Percentiles rank a stretch among this genome's conserved stretches.
Conservation (phyloP, 1,140 invertebrate genomes). For the Drosophila paulistorum region DNA sequence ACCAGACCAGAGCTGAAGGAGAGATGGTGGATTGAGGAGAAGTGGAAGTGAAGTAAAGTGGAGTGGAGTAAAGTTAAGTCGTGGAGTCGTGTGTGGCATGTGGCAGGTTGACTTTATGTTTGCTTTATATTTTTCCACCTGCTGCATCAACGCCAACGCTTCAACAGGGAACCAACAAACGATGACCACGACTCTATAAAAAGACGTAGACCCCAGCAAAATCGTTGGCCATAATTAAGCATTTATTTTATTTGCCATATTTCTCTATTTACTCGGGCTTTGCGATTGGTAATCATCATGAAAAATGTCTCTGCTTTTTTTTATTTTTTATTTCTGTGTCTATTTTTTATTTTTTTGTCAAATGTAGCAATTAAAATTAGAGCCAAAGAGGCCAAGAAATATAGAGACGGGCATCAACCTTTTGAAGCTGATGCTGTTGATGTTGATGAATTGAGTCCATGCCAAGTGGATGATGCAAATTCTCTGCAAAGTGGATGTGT, state of each 20-base stretch:
- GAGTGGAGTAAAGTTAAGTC: background rate
- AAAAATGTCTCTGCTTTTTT: conserved; percentile 43
- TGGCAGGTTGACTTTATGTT: conserved; percentile 73
- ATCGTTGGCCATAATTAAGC: conserved; percentile 74
- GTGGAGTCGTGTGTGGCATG: conserved; percentile 32
- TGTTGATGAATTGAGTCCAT: conserved; percentile 40
- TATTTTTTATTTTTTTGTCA: conserved; percentile 44
- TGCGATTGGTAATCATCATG: conserved; percentile 72
- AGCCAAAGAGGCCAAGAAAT: conserved; percentile 41
- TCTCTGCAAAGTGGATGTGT: background rate
- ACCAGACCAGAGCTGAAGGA: conserved; percentile 15
- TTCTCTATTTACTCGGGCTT: conserved; percentile 60
- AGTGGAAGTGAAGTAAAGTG: background rate
- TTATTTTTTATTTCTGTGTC: no score
- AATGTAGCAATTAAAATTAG: conserved; percentile 75
- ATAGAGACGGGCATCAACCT: conserved; percentile 72
- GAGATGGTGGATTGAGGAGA: background rate
- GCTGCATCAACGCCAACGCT: conserved; percentile 65
- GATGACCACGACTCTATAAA: conserved; percentile 12
- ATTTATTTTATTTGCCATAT: conserved; percentile 81
- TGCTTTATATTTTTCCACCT: conserved; percentile 76
- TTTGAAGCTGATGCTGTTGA: conserved; percentile 11
- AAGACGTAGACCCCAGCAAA: conserved; percentile 53
- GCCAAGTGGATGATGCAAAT: conserved; percentile 38
- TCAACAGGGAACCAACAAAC: conserved; percentile 17